Base-by-base conservation (phyloP, 2,797 vertebrate species). In the Melanotaenia boesemani region DNA sequence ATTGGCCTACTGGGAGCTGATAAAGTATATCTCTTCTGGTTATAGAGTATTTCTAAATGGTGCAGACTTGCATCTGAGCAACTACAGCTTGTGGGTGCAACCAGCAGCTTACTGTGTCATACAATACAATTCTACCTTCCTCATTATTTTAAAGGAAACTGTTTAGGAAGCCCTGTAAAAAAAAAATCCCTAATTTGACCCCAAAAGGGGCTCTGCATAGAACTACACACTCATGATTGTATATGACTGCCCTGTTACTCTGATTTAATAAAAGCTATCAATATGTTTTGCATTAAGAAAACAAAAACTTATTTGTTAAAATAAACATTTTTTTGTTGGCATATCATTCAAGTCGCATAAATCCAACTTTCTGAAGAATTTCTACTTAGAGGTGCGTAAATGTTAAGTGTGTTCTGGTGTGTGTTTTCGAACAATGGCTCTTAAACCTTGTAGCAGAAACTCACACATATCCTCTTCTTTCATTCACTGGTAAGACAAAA, bases 401-500 rank as follows among this genome's bases (percentile, higher is more conserved):
- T 48, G 18, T 7, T 48, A 18, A 48, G 7, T 36, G 36, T 36
- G 36, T 36, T 36, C 10, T 36, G 7, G 36, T 8, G 36, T 10
- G 36, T 30, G 30, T 30, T 30, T 30, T 30, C 30, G 5, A 30
- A 30, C 30, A 30, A 30, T 30, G 30, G 5, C 5, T 30, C 30
- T 30, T 30, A 30, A 30, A 36, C 36, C 7, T 10, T 30, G 15
- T 0, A 13, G 37, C 63, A 6, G 11, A 22, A 39, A 22, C 16
- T 36, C 57, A 22, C 72, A 70, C 64, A 55, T 70, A 41, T 26
- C 1, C 22, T 11, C 56, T 24, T 16, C 65, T 65, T 48, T 48
- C 57, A 59, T 60, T 75, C 46, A 24, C 60, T 24, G 48, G 84
- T 85, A 88, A 91, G 73, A 88, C 79, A 30, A 76, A 86, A 86